Evolutionary conservation across 2,113 vertebrate species (phyloP), one percentile per base, ranked within the genome.

Genomic region (Eleginops maclovinus): DNA sequence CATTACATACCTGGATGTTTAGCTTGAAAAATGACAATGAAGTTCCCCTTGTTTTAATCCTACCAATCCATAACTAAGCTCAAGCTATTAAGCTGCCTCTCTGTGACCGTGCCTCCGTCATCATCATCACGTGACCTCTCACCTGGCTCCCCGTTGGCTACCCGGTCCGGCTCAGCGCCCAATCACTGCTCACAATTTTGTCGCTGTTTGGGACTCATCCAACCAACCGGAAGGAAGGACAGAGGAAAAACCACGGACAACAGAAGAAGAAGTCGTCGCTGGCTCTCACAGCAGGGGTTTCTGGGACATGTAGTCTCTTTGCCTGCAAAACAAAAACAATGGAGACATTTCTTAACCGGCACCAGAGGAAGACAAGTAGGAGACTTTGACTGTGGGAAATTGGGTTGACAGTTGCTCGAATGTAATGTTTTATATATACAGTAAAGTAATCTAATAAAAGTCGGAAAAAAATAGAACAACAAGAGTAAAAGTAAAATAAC

Each of bases 161-260:
- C 89, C 81, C 65, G 72, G 75, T 91, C 88, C 76, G 87, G 88
- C 89, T 92, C 79, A 82, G 87, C 66, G 88, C 88, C 91, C 90
- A 88, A 94, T 95, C 93, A 94, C 90, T 92, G 91, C 89, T 88
- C 80, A 84, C 66, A 50, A 78, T 72, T 71, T 58, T 24, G 89
- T 55, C 10, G 84, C 80, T 88, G 86, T 87, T 77, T 88, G 89
- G 87, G 85, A 93, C 81, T 87, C 93, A 94, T 93, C 88, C 89
- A 92, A 93, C 78, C 92, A 80, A 72, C 61, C 19, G 65, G 88
- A 85, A 53, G 81, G 78, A 88, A 26, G 79, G 67, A 81, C 64
- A 67, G 58, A 41, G 36, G 78, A 76, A 46, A 75, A 46, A 75
- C n/a, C 54, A 17, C 55, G 14, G 65, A 62, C 40, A 1, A 67